Base-by-base conservation (phyloP, 2,113 vertebrate genomes). In the Myxocyprinus asiaticus region DNA sequence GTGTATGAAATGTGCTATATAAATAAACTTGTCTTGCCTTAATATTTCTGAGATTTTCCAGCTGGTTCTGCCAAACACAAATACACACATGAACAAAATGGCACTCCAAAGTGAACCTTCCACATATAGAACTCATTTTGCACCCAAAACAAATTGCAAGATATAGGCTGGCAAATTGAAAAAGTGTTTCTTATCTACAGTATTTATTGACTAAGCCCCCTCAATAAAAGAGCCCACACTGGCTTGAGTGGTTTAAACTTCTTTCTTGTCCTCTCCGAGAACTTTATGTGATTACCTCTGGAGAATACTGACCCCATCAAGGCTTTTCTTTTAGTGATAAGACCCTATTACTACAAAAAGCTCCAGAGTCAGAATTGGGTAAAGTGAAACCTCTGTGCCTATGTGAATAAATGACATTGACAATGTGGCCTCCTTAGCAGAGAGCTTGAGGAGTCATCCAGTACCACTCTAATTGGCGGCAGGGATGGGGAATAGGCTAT, bases 161-260 rank as follows among this genome's bases (percentile, higher is more conserved):
- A 43, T 53, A n/a, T 70, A 81, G 62, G 33, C 15, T n/a, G 44
- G 67, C 22, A 45, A 74, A 81, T 48, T 74, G 14, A 62, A 79
- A 77, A 4, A 48, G 10, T 48, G 56, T 64, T 44, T 48, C 50
- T 72, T 65, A 45, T 83, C 79, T 58, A 33, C 22, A 33, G 22
- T 33, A 22, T 50, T 64, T 77, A 78, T 77, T 83, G 82, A 83
- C 64, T 55, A 65, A 80, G 15, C 6, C 17, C 15, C 17, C 47
- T 55, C 15, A 48, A 64, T 71, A 71, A 78, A 79, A 47, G 42
- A 72, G 11, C 22, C 9, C 48, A 71, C 11, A 6, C 12, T 17
- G 55, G 22, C 22, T 33, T 33, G 22, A 33, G 22, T 33, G 22
- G 22, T 33, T 33, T 33, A 33, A 33, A 33, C 22, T 33, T 33